Evolutionary conservation across 2,888 invertebrate species (phyloP), one percentile per base, ranked within the genome.

Genomic region (Drosophila incognita): DNA sequence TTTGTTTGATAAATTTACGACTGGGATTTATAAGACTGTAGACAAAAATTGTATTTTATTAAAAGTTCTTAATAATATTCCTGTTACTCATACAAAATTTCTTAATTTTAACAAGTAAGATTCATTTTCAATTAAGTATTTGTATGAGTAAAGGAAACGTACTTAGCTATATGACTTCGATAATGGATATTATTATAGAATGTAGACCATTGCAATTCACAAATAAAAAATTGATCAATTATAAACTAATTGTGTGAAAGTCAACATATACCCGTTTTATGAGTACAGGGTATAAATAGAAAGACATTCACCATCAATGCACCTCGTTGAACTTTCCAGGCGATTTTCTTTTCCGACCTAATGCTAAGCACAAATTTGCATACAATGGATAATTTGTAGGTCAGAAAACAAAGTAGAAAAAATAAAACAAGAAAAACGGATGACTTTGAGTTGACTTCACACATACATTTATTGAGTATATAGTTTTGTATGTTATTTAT

Each of bases 301-400:
- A 35, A 18, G 18, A 29, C n/a, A 31, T 31, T 54, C 48, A 4
- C 40, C n/a, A n/a, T 49, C 49, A 24, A 33, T 49, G 38, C 24
- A 33, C 21, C 35, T 27, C n/a, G 8, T 13, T 56, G 18, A 51
- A 40, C 54, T 51, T 54, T 7, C 4, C 11, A 40, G 38, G 13
- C 29, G 35, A 51, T 42, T 57, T 51, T 52, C 24, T 29, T 57
- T 69, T 35, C 29, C 36, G 10, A 57, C n/a, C 36, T 31, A n/a
- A 57, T 51, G 21, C 24, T 36, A 18, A 29, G 27, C 27, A 40
- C 42, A 31, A 52, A 76, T 87, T 83, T 69, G 54, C 87, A 82
- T 81, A 87, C 84, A 83, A 84, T 84, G 40, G 64, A 35, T 61
- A 27, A 57, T 40, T 64, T 70, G 15, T 74, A 57, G 74, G 70